These are phyloP conservation scores for Dendrolimus pini DNA, from an alignment of 2,888 invertebrate genomes.

Conservation along the genomic window DNA sequence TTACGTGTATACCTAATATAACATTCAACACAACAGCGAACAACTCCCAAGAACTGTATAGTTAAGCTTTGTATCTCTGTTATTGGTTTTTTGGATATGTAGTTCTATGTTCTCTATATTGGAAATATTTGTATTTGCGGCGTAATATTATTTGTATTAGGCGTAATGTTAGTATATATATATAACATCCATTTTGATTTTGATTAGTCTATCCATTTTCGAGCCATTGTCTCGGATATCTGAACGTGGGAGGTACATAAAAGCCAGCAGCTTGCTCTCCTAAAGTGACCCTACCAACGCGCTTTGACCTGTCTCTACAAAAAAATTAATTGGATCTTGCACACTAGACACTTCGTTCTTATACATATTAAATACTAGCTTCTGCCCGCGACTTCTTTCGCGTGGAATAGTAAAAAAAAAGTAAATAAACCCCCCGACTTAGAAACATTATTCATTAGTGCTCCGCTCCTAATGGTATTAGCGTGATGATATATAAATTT, in stretches of 20 bases:
- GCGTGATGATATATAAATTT: no score
- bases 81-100: background rate
- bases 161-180: no score
- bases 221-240: background rate
- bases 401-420: no score
- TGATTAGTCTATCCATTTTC: background rate
- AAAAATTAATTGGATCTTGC: slow-evolving; percentile 2
- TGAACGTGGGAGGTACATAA: background rate
- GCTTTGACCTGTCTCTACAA: slow-evolving; percentile 2
- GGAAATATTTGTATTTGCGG: background rate
- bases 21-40: no score
- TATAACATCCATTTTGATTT: no score
- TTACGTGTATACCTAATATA: no score
- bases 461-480: no score
- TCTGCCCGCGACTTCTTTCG: no score
- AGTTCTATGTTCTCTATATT: no score
- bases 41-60: background rate
- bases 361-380: background rate
- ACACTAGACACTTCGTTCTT: slow-evolving; percentile 3
- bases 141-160: background rate
- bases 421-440: no score
- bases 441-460: no score
- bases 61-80: background rate
- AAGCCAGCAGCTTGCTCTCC: background rate
- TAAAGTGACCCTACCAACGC: slow-evolving; percentile 2